Percentiles rank a stretch among this genome's conserved stretches.
Evolutionary conservation across 2,797 vertebrate species (phyloP).

Genomic region (Brachyalestes nurse): DNA sequence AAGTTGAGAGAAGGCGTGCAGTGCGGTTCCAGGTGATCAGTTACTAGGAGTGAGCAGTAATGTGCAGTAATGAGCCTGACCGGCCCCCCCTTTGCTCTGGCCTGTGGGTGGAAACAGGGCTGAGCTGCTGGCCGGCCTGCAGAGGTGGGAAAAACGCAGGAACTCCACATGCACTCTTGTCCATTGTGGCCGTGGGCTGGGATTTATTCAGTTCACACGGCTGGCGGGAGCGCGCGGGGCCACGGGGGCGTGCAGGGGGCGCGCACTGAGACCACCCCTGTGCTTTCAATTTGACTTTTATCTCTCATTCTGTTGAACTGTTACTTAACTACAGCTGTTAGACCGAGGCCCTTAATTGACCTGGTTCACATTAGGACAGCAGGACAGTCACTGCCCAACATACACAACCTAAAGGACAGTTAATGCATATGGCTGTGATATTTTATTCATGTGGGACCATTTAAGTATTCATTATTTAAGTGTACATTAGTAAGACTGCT

Average conservation of each 20-base stretch:
- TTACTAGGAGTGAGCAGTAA: not conserved
- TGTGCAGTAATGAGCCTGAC: slow-evolving; percentile 6
- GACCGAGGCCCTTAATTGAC: not conserved
- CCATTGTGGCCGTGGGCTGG: slow-evolving; percentile 65
- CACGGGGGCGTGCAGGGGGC: not conserved
- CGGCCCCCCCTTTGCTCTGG: not conserved
- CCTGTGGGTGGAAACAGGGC: slow-evolving; percentile 9
- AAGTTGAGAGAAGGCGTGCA: slow-evolving; percentile 4
- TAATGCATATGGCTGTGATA: not conserved
- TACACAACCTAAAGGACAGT: no score
- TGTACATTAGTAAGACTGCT: no score
- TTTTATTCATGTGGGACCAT: not conserved
- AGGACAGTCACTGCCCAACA: not conserved
- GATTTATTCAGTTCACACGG: slow-evolving; percentile 77
- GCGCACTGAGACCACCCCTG: not conserved
- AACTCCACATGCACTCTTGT: slow-evolving; percentile 72
- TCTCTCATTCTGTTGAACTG: not conserved
- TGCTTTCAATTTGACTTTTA: not conserved
- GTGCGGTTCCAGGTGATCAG: slow-evolving; percentile 11
- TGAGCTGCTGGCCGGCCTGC: not conserved
- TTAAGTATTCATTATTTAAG: not conserved
- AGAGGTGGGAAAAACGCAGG: slow-evolving; percentile 21
- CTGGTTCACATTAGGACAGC: not conserved
- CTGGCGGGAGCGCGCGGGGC: slow-evolving; percentile 68
- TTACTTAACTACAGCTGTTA: not conserved